Evolutionary conservation across 2,797 vertebrate species (phyloP).

Genomic region (Echiichthys vipera): DNA sequence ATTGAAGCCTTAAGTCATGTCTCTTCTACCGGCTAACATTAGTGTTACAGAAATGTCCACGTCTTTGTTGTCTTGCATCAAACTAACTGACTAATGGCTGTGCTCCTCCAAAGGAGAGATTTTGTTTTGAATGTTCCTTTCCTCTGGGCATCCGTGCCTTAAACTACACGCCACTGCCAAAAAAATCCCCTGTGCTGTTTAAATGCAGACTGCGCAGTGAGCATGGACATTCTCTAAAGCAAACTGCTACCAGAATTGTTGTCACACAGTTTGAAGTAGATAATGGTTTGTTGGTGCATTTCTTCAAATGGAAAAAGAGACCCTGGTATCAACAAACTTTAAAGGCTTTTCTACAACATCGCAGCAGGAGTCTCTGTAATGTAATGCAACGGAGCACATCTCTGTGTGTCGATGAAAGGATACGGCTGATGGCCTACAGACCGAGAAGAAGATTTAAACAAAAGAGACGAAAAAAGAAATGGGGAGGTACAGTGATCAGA

Average conservation of each 20-base stretch:
- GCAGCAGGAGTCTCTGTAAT: background rate
- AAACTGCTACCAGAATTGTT: background rate
- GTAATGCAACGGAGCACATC: background rate
- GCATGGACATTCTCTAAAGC: background rate
- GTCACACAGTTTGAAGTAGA: background rate
- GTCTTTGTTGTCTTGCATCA: no score
- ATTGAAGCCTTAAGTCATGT: no score
- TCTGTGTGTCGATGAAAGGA: conserved; percentile 24
- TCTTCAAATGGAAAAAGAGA: conserved; percentile 9
- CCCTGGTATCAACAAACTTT: background rate
- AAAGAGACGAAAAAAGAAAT: conserved; percentile 2
- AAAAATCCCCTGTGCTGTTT: no score
- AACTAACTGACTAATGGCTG: no score
- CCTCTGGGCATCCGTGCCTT: no score
- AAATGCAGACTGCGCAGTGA: background rate
- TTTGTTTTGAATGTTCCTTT: no score
- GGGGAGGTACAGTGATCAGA: background rate
- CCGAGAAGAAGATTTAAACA: conserved; percentile 23
- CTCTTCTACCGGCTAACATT: no score
- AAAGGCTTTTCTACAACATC: background rate
- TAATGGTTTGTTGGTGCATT: background rate
- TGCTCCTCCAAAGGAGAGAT: no score
- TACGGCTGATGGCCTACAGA: conserved; percentile 21
- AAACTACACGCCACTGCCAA: background rate
- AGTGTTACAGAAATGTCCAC: no score